phyloP scores from a whole-genome alignment of 2,797 vertebrate genomes.

The Melanogrammus aeglefinus region DNA sequence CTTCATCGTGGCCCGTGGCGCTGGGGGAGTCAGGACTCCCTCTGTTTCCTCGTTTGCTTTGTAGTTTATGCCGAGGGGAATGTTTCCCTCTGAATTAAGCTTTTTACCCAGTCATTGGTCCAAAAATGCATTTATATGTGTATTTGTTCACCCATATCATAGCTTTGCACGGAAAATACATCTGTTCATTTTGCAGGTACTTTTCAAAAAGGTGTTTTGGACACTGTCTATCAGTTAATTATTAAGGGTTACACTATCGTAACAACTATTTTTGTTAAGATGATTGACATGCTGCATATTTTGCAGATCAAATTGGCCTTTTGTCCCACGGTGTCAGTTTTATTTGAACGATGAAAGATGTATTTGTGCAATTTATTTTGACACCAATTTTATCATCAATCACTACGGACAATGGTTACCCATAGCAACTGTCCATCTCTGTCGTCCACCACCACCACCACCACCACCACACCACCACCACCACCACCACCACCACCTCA shows the following conservation, averaged over 20 bases:
- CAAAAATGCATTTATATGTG: neutral
- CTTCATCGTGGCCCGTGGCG: neutral
- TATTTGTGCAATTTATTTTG: neutral
- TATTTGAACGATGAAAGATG: neutral
- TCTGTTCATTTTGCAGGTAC: too few relatives aligned
- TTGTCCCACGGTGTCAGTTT: too few relatives aligned
- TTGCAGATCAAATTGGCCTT: neutral
- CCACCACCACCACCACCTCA: constrained; percentile 39
- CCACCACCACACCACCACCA: constrained; percentile 36
- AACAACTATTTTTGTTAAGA: neutral
- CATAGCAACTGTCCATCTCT: constrained; percentile 8
- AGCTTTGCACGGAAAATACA: neutral
- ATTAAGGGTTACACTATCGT: neutral
- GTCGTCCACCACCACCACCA: constrained; percentile 33
- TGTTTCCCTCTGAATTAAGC: neutral
- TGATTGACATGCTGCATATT: neutral
- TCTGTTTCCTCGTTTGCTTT: neutral
- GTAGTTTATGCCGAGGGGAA: neutral
- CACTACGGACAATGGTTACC: constrained; percentile 13
- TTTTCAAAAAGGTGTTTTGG: neutral
- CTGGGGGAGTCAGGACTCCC: too few relatives aligned
- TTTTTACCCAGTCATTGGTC: neutral
- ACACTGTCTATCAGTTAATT: neutral
- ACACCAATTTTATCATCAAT: neutral
- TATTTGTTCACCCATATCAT: neutral